Percentiles rank a stretch among this genome's conserved stretches.
These are phyloP conservation scores for Pontoporia blainvillei DNA, from an alignment of 2,113 vertebrate genomes.

Conservation along the genomic window DNA sequence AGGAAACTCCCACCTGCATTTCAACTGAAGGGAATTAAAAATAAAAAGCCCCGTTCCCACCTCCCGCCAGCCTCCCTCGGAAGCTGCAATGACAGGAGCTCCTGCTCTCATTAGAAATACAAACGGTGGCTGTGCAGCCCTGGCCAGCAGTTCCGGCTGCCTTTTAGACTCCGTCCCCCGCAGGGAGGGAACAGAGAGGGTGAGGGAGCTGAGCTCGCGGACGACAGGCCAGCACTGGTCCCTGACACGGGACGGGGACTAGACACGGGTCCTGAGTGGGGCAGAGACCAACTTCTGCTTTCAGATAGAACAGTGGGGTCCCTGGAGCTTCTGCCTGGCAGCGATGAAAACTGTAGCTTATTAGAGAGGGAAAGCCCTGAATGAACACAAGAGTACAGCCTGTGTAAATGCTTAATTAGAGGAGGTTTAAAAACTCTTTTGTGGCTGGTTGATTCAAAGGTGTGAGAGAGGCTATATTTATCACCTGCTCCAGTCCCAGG, in stretches of 20 bases:
- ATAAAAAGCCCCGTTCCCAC: background rate
- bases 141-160: background rate
- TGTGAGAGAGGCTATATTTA: background rate
- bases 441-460: slow-evolving; percentile 25
- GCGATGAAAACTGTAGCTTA: background rate
- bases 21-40: background rate
- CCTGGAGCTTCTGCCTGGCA: background rate
- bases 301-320: background rate
- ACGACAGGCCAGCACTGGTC: background rate
- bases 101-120: background rate
- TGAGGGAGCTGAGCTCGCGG: background rate
- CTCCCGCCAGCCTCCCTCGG: background rate
- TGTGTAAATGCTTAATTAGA: background rate
- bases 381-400: background rate
- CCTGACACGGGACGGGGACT: background rate
- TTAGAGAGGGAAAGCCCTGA: slow-evolving; percentile 9
- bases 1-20: slow-evolving; percentile 24
- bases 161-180: background rate
- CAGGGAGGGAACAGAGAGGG: background rate
- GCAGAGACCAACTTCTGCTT: background rate
- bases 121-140: background rate
- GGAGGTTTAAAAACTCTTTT: slow-evolving; percentile 2
- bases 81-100: background rate
- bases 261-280: fast-evolving
- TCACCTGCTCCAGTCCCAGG: background rate